A percentile compares a stretch with the other conserved stretches of the same genome.
These are phyloP conservation scores for Murina feae DNA, from an alignment of 2,113 vertebrate genomes.

Conservation along the genomic window DNA sequence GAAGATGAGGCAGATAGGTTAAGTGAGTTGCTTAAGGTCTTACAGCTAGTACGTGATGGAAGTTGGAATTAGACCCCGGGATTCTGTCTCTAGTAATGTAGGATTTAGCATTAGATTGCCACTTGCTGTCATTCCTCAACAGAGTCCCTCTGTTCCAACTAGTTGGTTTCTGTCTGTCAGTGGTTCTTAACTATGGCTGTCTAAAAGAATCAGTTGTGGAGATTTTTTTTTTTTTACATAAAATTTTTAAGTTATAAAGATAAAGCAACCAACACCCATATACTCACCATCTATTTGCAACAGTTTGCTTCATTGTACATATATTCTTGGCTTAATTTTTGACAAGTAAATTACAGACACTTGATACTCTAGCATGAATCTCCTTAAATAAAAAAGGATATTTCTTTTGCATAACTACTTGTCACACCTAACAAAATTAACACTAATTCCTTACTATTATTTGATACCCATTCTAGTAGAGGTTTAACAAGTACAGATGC, in stretches of 20 bases:
- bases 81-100: not conserved
- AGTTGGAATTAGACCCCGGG: not conserved
- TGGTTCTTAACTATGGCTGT: not conserved
- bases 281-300: not conserved
- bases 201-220: not conserved
- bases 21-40: not conserved
- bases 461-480: not conserved
- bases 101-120: not conserved
- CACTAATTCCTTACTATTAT: not conserved
- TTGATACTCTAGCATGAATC: not conserved
- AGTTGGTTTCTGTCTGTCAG: not conserved
- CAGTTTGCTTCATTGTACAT: not conserved
- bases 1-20: not conserved
- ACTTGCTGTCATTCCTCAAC: not conserved
- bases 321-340: constrained; percentile 6
- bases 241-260: not conserved
- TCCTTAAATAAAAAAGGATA: not conserved
- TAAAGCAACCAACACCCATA: not conserved
- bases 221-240: not conserved
- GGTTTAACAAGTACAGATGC: not conserved
- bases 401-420: not conserved
- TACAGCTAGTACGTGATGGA: not conserved
- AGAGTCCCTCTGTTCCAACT: not conserved
- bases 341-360: not conserved
- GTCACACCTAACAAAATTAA: not conserved